Percentiles rank a stretch among this genome's conserved stretches.
phyloP scores from a whole-genome alignment of 2,888 invertebrate species.

The Yponomeuta sedellus region DNA sequence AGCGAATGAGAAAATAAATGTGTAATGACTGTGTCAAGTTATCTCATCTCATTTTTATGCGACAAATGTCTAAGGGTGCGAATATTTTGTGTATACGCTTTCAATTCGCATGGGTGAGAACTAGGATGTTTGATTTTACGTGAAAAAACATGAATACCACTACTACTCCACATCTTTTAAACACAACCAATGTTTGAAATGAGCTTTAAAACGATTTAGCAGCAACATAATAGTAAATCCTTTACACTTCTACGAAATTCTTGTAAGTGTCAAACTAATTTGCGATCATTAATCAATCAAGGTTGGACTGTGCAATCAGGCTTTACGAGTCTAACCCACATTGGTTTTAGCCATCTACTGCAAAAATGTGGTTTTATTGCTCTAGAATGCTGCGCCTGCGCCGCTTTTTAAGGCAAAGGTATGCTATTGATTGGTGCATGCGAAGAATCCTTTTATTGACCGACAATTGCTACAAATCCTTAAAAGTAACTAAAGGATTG shows the following conservation, averaged over 20 bases:
- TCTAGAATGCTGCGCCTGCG: not conserved
- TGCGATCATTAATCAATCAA: not conserved
- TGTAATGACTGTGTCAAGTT: no score
- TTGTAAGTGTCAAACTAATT: not conserved
- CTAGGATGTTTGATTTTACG: no score
- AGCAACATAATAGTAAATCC: not conserved
- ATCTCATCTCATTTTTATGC: no score
- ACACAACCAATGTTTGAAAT: no score
- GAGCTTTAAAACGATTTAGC: no score
- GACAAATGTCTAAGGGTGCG: no score
- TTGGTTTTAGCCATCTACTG: not conserved
- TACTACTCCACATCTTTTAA: no score
- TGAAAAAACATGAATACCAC: no score
- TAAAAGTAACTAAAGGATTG: not conserved
- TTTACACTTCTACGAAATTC: not conserved
- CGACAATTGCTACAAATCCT: not conserved
- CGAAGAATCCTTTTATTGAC: conserved; percentile 3
- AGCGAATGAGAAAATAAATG: no score
- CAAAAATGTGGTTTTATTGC: conserved; percentile 1
- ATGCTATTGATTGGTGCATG: conserved; percentile 8
- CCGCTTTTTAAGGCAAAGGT: conserved; percentile 3
- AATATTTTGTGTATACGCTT: no score
- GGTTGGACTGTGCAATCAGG: conserved; percentile 5
- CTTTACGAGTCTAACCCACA: conserved; percentile 13
- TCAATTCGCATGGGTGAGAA: no score